Conservation (phyloP, 2,888 invertebrate genomes). For the Timandra comae region DNA sequence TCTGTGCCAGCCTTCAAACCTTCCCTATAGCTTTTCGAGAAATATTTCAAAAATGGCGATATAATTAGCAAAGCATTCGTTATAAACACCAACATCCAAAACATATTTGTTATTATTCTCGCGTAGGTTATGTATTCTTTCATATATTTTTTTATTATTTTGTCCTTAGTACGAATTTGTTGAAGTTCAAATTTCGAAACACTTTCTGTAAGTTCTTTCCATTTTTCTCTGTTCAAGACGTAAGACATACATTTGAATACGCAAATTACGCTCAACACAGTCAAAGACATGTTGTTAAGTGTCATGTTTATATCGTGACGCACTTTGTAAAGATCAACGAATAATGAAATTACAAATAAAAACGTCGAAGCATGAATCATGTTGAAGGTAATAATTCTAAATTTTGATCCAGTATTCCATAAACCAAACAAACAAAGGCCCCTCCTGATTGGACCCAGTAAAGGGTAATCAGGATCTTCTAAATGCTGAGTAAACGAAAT, state of each 20-base stretch:
- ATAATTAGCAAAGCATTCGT: constrained; percentile 33
- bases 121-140: constrained; percentile 39
- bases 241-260: constrained; percentile 33
- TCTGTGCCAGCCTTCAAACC: constrained; percentile 33
- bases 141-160: constrained; percentile 22
- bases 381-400: constrained; percentile 29
- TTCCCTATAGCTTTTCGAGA: constrained; percentile 30
- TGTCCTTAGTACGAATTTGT: constrained; percentile 26
- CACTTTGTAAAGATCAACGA: constrained; percentile 36
- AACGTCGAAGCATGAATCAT: constrained; percentile 27
- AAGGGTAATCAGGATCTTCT: constrained; percentile 43
- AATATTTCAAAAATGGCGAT: constrained; percentile 39
- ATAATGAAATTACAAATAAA: constrained; percentile 34
- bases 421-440: constrained; percentile 44
- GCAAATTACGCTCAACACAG: constrained; percentile 32
- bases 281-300: constrained; percentile 40
- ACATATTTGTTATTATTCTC: constrained; percentile 39
- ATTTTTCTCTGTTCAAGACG: constrained; percentile 15
- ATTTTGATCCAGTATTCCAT: constrained; percentile 33
- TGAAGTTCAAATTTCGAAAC: constrained; percentile 37
- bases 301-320: constrained; percentile 37
- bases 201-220: constrained; percentile 25
- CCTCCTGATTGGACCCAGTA: constrained; percentile 49
- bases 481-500: constrained; percentile 27
- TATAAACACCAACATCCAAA: constrained; percentile 36